These are phyloP conservation scores for Pyralis farinalis DNA, from an alignment of 2,888 invertebrate species.

Conservation along the genomic window DNA sequence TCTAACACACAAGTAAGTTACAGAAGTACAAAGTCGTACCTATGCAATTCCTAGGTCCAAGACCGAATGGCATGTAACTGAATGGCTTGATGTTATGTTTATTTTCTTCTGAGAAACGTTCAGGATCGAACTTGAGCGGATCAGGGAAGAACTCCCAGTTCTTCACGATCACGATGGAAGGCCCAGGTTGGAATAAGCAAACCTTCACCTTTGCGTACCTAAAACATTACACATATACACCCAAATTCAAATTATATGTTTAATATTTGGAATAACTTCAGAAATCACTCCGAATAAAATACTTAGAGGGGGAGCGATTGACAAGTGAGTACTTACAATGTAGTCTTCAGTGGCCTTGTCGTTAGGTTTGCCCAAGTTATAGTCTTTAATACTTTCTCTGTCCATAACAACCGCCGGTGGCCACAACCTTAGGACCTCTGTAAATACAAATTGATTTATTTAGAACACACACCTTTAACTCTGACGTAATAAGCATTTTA, in stretches of 20 bases:
- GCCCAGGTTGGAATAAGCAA: conserved; percentile 12
- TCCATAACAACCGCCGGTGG: conserved; percentile 59
- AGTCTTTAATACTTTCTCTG: conserved; percentile 71
- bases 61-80: conserved; percentile 72
- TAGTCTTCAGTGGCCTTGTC: conserved; percentile 37
- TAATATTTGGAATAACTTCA: too few species aligned
- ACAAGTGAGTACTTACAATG: conserved; percentile 39
- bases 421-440: conserved; percentile 71
- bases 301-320: too few species aligned
- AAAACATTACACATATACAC: not conserved
- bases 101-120: conserved; percentile 78
- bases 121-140: conserved; percentile 77
- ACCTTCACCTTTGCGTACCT: conserved; percentile 16
- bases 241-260: too few species aligned
- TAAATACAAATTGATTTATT: conserved; percentile 2
- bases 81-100: conserved; percentile 49
- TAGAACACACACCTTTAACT: too few species aligned
- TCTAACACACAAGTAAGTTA: too few species aligned
- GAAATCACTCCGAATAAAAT: too few species aligned
- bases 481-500: too few species aligned
- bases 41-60: conserved; percentile 81
- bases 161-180: conserved; percentile 72
- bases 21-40: too few species aligned
- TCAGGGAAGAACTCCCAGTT: conserved; percentile 67
- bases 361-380: conserved; percentile 56